These are phyloP conservation scores for Campylomormyrus tamandua DNA, from an alignment of 2,113 vertebrate species.

Conservation along the genomic window DNA sequence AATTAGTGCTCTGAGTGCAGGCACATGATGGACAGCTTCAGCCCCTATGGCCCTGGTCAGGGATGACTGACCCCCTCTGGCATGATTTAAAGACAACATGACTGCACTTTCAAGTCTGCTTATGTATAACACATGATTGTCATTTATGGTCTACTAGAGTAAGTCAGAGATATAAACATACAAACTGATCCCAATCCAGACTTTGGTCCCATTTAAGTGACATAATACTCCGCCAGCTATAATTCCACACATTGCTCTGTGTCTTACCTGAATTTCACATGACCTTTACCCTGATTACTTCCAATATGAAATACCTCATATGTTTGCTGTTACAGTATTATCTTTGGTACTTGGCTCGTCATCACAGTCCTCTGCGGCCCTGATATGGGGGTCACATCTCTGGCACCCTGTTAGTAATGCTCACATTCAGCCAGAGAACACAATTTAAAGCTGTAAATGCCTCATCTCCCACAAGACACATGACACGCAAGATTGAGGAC, in stretches of 20 bases:
- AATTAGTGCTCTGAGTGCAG: background rate
- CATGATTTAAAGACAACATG: background rate
- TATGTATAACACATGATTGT: background rate
- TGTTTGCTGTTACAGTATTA: background rate
- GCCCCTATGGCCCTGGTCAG: background rate
- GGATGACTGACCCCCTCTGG: background rate
- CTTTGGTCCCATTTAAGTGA: background rate
- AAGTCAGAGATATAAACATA: background rate
- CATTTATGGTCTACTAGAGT: background rate
- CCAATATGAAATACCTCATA: background rate
- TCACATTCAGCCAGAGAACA: background rate
- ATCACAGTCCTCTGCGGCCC: background rate
- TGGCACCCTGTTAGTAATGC: background rate
- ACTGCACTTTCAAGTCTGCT: background rate
- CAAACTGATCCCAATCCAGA: background rate
- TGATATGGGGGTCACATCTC: background rate
- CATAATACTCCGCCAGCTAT: background rate
- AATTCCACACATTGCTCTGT: background rate
- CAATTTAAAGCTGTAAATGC: background rate
- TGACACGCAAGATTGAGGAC: background rate
- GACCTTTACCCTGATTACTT: background rate
- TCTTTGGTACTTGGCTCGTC: background rate
- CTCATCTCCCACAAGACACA: background rate
- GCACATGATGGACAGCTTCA: background rate
- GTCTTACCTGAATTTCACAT: background rate